These are phyloP conservation scores for Halichoerus grypus DNA, from an alignment of 2,113 vertebrate genomes.

Conservation along the genomic window DNA sequence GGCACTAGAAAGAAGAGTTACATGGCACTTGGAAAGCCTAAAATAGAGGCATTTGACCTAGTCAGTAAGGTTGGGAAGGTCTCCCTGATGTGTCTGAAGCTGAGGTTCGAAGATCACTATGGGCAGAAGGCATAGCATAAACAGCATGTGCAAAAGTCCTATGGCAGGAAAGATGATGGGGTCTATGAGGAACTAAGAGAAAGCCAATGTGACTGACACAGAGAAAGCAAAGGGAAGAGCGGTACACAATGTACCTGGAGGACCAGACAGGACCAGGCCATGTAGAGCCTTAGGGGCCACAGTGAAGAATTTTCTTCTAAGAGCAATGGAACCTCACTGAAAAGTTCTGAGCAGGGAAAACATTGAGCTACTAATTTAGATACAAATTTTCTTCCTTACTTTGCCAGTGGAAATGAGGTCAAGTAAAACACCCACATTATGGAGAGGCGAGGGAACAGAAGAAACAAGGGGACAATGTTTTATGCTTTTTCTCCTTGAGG, in stretches of 20 bases:
- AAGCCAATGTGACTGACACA: background rate
- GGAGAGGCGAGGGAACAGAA: background rate
- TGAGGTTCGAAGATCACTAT: background rate
- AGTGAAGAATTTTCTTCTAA: background rate
- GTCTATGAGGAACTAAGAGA: background rate
- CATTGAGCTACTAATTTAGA: background rate
- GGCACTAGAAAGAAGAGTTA: background rate
- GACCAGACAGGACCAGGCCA: background rate
- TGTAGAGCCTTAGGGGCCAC: background rate
- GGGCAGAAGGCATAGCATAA: background rate
- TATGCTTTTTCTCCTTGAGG: background rate
- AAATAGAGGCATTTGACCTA: too few relatives aligned
- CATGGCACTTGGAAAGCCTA: background rate
- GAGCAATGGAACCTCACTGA: background rate
- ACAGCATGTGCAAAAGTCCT: background rate
- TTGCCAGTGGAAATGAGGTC: background rate
- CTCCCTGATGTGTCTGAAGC: background rate
- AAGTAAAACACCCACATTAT: background rate
- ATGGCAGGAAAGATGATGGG: background rate
- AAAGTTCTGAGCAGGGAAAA: background rate
- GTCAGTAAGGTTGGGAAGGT: background rate
- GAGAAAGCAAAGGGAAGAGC: background rate
- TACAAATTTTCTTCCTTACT: background rate
- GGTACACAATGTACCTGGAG: fast-evolving
- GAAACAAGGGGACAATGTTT: background rate